A percentile compares a stretch with the other conserved stretches of the same genome.
phyloP scores from a whole-genome alignment of 2,888 invertebrate species.

The Ochlodes sylvanus region DNA sequence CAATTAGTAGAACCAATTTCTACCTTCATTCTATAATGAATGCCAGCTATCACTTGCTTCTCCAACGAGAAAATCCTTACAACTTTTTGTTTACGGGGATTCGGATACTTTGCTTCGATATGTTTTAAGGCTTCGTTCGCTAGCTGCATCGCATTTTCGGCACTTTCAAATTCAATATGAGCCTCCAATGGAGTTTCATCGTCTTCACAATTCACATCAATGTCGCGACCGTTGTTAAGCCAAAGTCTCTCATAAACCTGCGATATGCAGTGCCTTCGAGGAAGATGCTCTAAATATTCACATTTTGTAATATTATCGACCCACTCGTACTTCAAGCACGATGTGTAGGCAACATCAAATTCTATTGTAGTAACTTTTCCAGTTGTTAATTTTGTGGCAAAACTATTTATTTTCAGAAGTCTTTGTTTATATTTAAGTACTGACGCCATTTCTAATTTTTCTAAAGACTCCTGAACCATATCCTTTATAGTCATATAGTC shows the following conservation, averaged over 20 bases:
- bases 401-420: slow-evolving; percentile 65
- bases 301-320: slow-evolving; percentile 66
- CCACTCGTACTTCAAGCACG: slow-evolving; percentile 73
- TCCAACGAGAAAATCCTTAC: slow-evolving; percentile 72
- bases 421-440: slow-evolving; percentile 68
- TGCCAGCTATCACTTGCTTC: slow-evolving; percentile 71
- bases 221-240: slow-evolving; percentile 62
- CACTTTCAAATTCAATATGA: slow-evolving; percentile 64
- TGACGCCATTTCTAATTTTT: slow-evolving; percentile 70
- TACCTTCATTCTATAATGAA: slow-evolving; percentile 74
- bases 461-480: slow-evolving; percentile 61
- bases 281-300: slow-evolving; percentile 67
- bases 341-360: slow-evolving; percentile 74
- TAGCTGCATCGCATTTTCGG: slow-evolving; percentile 61
- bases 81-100: slow-evolving; percentile 68
- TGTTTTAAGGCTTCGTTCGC: slow-evolving; percentile 70
- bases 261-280: slow-evolving; percentile 69
- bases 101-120: slow-evolving; percentile 76
- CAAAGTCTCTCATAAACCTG: slow-evolving; percentile 68
- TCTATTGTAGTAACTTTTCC: slow-evolving; percentile 69
- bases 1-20: slow-evolving; percentile 75
- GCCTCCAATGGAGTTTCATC: slow-evolving; percentile 67
- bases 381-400: slow-evolving; percentile 64
- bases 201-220: slow-evolving; percentile 69
- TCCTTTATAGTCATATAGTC: slow-evolving; percentile 60